Evolutionary conservation across 2,888 invertebrate genomes (phyloP).

Genomic region (Asteroscopus sphinx): DNA sequence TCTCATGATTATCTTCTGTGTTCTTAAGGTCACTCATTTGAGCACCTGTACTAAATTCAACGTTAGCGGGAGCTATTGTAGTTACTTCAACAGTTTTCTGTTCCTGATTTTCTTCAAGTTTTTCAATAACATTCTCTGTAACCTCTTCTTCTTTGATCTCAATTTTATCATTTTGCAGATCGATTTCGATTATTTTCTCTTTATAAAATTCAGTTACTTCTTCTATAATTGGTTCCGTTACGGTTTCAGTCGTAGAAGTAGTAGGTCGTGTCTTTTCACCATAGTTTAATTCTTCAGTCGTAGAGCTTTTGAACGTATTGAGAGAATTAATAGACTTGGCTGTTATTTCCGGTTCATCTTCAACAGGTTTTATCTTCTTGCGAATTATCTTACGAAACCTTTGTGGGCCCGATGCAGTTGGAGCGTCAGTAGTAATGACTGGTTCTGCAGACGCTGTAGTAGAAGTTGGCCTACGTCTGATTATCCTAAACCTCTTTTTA

Average conservation of each 20-base stretch:
- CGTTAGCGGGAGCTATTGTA: conserved; percentile 4
- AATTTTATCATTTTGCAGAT: conserved; percentile 17
- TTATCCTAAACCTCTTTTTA: conserved; percentile 77
- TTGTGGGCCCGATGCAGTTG: conserved; percentile 54
- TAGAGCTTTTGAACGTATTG: conserved; percentile 59
- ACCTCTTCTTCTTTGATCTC: conserved; percentile 39
- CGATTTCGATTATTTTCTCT: conserved; percentile 38
- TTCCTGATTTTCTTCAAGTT: conserved; percentile 44
- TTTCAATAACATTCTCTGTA: conserved; percentile 46
- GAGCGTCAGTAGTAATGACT: conserved; percentile 56
- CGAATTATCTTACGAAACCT: conserved; percentile 82
- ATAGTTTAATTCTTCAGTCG: conserved; percentile 73
- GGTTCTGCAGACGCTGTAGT: conserved; percentile 61
- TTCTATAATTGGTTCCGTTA: conserved; percentile 56
- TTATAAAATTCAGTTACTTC: conserved; percentile 59
- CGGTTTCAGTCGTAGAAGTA: conserved; percentile 57
- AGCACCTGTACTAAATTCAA: conserved; percentile 1
- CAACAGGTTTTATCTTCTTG: conserved; percentile 75
- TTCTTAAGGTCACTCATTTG: conserved; percentile 7
- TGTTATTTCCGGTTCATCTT: conserved; percentile 70
- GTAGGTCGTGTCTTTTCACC: conserved; percentile 73
- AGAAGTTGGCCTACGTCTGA: conserved; percentile 77
- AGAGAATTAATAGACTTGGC: conserved; percentile 70
- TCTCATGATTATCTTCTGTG: conserved; percentile 12
- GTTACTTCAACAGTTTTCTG: conserved; percentile 35